Evolutionary conservation across 2,113 vertebrate genomes (phyloP).

Genomic region (Macroglossus sobrinus): DNA sequence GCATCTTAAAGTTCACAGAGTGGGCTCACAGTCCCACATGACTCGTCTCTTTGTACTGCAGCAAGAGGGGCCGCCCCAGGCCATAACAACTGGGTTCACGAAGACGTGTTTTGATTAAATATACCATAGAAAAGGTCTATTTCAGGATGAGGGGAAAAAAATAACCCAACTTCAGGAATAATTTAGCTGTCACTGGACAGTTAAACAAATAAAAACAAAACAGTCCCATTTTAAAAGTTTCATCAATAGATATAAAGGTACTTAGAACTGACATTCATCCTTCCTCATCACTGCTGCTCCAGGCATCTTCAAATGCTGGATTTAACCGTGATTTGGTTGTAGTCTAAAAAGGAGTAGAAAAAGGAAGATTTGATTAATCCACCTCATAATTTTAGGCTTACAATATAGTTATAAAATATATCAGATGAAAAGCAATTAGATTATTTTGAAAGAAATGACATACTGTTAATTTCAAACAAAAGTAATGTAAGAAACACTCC

Average conservation of each 20-base stretch:
- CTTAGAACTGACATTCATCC: constrained; percentile 71
- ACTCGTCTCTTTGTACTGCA: background rate
- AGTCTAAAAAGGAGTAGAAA: constrained; percentile 75
- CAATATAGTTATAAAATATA: background rate
- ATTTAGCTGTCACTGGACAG: background rate
- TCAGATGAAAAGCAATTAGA: background rate
- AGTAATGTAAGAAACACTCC: background rate
- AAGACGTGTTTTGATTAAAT: background rate
- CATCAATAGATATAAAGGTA: background rate
- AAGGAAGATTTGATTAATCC: constrained; percentile 25
- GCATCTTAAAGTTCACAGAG: background rate
- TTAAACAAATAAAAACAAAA: background rate
- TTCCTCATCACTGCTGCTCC: constrained; percentile 96
- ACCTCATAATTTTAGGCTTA: constrained; percentile 37
- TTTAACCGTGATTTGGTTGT: constrained; percentile 79
- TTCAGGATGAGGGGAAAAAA: background rate
- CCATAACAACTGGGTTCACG: background rate
- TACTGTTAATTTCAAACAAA: constrained; percentile 14
- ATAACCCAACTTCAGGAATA: background rate
- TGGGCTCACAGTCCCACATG: background rate
- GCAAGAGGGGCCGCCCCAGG: background rate
- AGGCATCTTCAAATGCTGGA: constrained; percentile 91
- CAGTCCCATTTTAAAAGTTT: background rate
- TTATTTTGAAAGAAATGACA: constrained; percentile 15
- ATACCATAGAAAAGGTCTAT: background rate